Conservation (phyloP, 1,140 invertebrate species). For the Drosophila nannoptera region DNA sequence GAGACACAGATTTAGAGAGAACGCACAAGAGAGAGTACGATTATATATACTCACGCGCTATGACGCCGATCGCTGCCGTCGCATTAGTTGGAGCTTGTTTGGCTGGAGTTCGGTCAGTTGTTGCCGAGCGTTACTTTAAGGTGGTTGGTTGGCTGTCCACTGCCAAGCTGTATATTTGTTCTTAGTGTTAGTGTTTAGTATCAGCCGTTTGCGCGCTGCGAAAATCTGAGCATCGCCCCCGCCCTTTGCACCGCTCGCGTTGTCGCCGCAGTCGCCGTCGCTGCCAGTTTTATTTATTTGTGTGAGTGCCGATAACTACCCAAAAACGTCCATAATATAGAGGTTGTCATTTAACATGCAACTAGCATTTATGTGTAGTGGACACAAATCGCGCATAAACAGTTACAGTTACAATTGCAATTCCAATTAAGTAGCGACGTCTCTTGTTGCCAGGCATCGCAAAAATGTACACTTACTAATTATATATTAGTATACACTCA, state of each 20-base stretch:
- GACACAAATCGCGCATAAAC: conserved; percentile 32
- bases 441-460: conserved; percentile 25
- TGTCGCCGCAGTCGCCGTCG: conserved; percentile 50
- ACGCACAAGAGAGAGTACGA: conserved; percentile 1
- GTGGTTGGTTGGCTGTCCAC: conserved; percentile 58
- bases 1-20: neutral
- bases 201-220: conserved; percentile 56
- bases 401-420: conserved; percentile 28
- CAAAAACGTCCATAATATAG: conserved; percentile 42
- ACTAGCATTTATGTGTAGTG: conserved; percentile 10
- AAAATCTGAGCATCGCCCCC: conserved; percentile 49
- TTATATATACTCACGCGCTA: conserved; percentile 8
- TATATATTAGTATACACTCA: conserved; percentile 9
- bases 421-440: conserved; percentile 10
- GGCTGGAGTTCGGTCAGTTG: conserved; percentile 48
- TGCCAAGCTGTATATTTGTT: conserved; percentile 33
- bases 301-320: conserved; percentile 37
- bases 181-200: conserved; percentile 41
- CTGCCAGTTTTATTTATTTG: conserved; percentile 30
- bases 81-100: conserved; percentile 28
- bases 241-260: conserved; percentile 43
- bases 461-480: conserved; percentile 26
- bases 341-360: conserved; percentile 58
- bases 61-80: conserved; percentile 1
- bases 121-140: conserved; percentile 68